phyloP scores from a whole-genome alignment of 2,797 vertebrate species.

The Sebastes melanostomus region DNA sequence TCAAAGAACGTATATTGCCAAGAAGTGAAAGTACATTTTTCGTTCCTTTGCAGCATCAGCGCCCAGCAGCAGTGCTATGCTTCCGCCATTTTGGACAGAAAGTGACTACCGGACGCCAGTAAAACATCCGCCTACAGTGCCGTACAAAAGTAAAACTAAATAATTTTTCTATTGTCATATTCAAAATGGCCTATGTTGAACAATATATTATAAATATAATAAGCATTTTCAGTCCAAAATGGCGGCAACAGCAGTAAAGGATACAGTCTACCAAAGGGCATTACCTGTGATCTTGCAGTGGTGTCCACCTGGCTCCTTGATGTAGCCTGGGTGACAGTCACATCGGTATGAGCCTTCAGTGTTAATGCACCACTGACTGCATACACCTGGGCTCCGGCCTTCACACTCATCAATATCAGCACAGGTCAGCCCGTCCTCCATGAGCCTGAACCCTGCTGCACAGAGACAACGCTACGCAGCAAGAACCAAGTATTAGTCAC shows the following conservation, averaged over 20 bases:
- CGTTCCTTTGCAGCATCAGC: too few species aligned
- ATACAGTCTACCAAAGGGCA: background rate
- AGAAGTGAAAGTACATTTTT: too few species aligned
- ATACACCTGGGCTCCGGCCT: constrained; percentile 58
- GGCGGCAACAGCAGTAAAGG: background rate
- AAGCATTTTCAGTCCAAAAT: too few species aligned
- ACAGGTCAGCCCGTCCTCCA: constrained; percentile 61
- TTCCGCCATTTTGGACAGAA: too few species aligned
- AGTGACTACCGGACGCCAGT: too few species aligned
- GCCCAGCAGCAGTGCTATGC: too few species aligned
- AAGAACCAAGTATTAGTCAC: background rate
- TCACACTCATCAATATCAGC: constrained; percentile 85
- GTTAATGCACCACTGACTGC: constrained; percentile 84
- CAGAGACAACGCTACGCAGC: constrained; percentile 83
- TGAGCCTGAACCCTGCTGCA: constrained; percentile 76
- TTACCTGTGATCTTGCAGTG: constrained; percentile 88
- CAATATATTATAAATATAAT: too few species aligned
- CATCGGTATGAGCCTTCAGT: constrained; percentile 84
- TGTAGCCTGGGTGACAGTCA: constrained; percentile 82
- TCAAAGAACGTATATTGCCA: too few species aligned
- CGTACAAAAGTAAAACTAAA: too few species aligned
- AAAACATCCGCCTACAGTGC: too few species aligned
- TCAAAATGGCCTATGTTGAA: too few species aligned
- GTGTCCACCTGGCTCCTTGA: constrained; percentile 80
- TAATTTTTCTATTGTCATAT: too few species aligned